These are phyloP conservation scores for Parambassis ranga DNA, from an alignment of 2,797 vertebrate species.

Conservation along the genomic window DNA sequence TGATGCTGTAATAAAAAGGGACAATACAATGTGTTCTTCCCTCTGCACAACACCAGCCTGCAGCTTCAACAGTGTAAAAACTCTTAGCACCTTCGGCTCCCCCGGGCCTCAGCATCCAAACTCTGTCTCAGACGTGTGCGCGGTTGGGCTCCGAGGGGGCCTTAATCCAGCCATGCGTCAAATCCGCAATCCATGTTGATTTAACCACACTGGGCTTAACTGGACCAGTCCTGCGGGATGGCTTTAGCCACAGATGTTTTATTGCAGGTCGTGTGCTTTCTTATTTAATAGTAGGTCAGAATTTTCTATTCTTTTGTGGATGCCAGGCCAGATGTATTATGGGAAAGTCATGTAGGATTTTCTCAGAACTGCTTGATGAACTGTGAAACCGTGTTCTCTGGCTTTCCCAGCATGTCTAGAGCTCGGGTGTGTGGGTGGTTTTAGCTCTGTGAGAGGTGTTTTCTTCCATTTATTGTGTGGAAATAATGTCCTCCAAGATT, in stretches of 20 bases:
- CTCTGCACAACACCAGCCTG: slow-evolving; percentile 4
- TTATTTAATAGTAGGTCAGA: slow-evolving; percentile 19
- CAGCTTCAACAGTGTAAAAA: slow-evolving; percentile 5
- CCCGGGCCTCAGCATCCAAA: background rate
- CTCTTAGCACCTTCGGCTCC: slow-evolving; percentile 15
- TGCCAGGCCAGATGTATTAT: background rate
- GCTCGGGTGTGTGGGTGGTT: background rate
- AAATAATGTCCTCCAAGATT: background rate
- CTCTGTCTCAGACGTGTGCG: slow-evolving; percentile 19
- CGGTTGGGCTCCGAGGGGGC: background rate
- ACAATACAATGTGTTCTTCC: background rate
- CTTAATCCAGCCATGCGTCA: slow-evolving; percentile 39
- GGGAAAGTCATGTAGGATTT: slow-evolving; percentile 15
- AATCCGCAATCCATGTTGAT: slow-evolving; percentile 46
- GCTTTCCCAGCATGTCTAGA: background rate
- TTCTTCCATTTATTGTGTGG: background rate
- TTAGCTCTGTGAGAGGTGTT: background rate
- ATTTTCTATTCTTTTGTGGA: slow-evolving; percentile 1
- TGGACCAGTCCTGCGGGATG: slow-evolving; percentile 22
- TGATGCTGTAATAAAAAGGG: background rate
- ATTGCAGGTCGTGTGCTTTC: slow-evolving; percentile 1
- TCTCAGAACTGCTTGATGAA: slow-evolving; percentile 8
- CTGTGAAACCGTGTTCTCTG: background rate
- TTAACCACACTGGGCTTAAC: slow-evolving; percentile 24
- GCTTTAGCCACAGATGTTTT: slow-evolving; percentile 31